Base-by-base conservation (phyloP, 2,113 vertebrate species). In the Columba livia region DNA sequence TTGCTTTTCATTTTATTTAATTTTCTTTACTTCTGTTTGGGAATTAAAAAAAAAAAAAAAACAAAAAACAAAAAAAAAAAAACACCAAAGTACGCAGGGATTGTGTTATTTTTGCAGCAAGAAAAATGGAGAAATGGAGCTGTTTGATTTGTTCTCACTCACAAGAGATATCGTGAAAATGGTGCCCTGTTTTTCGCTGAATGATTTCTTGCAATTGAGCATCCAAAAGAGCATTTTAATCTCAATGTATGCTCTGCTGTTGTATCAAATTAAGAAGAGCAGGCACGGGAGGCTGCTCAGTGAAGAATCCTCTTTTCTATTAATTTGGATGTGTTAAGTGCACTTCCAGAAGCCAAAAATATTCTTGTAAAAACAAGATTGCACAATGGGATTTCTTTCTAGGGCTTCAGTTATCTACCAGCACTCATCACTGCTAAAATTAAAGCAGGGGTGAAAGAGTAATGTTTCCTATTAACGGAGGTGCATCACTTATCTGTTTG, bases 161-260 rank as follows among this genome's bases (percentile, higher is more conserved):
- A 1, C 95, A 89, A 95, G 88, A 40, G 38, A 96, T 85, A 85
- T 6, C 12, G 0, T 14, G 57, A 97, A 97, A 97, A 95, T 94
- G 81, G 96, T 95, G 94, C 96, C 82, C 89, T 21, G 54, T 24
- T 95, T 97, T 97, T 94, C 97, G 23, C 85, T 91, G 95, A 97
- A 93, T 91, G 96, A 96, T 98, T 98, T 97, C 92, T 97, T 92
- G 81, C 83, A 88, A 96, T 54, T 93, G 96, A 98, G 88, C 96
- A 97, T 94, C 96, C 88, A 96, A 98, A 98, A 96, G 96, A 90
- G 78, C 95, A 96, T 97, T 98, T 98, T 97, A 98, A 98, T 98
- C 97, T 97, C 96, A 97, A 96, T 97, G 96, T 96, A 94, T 79
- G 78, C 88, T 95, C 88, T 94, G 95, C 96, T 97, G 97, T 98